Conservation (phyloP, 2,888 invertebrate species). For the Stramonita haemastoma region DNA sequence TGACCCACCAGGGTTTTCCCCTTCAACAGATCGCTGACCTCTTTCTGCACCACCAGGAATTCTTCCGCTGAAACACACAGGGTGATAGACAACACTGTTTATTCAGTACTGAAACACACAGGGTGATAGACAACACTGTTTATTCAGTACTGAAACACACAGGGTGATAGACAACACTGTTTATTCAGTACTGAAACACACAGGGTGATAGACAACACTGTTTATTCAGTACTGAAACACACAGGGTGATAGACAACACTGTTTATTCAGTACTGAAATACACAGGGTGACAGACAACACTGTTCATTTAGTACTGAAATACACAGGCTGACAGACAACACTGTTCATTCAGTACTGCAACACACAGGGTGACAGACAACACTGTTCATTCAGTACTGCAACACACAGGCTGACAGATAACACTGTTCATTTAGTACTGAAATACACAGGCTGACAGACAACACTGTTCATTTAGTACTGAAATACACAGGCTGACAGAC, state of each 20-base stretch:
- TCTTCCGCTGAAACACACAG: constrained; percentile 73
- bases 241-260: background rate
- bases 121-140: background rate
- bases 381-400: too few relatives aligned
- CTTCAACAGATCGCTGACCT: constrained; percentile 86
- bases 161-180: background rate
- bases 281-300: background rate
- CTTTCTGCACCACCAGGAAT: constrained; percentile 84
- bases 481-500: too few relatives aligned
- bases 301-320: too few relatives aligned
- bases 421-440: too few relatives aligned
- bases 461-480: too few relatives aligned
- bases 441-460: too few relatives aligned
- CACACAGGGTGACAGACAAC: background rate
- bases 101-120: constrained; percentile 63
- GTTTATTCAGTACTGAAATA: too few relatives aligned
- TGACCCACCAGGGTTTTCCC: constrained; percentile 91
- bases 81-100: background rate
- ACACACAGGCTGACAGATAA: too few relatives aligned
- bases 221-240: background rate
- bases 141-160: constrained; percentile 63
- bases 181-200: constrained; percentile 62
- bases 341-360: too few relatives aligned
- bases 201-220: constrained; percentile 2
- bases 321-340: background rate